phyloP scores from a whole-genome alignment of 2,888 invertebrate genomes.

The Epinotia ramella region DNA sequence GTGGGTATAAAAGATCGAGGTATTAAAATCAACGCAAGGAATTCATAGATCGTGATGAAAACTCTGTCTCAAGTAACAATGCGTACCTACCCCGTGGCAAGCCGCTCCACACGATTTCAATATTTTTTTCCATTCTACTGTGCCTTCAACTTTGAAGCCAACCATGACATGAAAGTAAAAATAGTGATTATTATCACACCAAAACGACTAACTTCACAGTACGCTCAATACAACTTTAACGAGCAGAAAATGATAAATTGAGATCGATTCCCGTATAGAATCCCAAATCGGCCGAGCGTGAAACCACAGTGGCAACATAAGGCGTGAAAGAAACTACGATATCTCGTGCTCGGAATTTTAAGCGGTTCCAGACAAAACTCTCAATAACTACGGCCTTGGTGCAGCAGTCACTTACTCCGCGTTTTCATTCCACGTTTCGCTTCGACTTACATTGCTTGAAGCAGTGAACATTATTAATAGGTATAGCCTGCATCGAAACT shows the following conservation, averaged over 20 bases:
- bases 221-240: conserved; percentile 35
- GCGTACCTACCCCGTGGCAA: no score
- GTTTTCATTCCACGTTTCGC: conserved; percentile 31
- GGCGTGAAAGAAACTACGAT: conserved; percentile 45
- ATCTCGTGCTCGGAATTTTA: conserved; percentile 40
- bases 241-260: conserved; percentile 45
- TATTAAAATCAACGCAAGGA: no score
- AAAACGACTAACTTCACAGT: conserved; percentile 1
- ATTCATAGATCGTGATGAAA: no score
- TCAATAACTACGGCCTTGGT: conserved; percentile 40
- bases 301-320: conserved; percentile 45
- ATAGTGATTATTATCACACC: background rate
- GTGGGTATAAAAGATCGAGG: no score
- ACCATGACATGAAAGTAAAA: background rate
- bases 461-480: conserved; percentile 7
- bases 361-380: conserved; percentile 32
- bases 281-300: conserved; percentile 40
- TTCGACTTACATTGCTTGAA: conserved; percentile 15
- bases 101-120: no score
- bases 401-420: conserved; percentile 22
- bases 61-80: no score
- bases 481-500: background rate
- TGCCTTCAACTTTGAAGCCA: background rate
- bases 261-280: conserved; percentile 43
- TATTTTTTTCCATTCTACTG: background rate